These are phyloP conservation scores for Tachysurus fulvidraco DNA, from an alignment of 2,113 vertebrate species.

Conservation along the genomic window DNA sequence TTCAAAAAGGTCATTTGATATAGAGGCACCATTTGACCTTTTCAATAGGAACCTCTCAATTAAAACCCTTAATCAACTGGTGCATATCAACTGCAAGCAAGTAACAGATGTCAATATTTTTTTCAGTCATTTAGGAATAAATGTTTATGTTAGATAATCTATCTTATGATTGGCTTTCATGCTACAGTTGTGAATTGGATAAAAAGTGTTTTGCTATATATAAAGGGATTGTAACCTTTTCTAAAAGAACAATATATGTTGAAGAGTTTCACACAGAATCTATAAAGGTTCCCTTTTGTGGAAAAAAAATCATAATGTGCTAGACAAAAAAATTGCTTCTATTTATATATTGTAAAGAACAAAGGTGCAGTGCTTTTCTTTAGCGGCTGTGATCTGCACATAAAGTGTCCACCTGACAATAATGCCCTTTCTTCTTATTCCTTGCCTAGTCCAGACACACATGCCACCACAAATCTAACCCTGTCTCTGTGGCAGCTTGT, in stretches of 20 bases:
- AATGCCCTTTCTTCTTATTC: constrained; percentile 15
- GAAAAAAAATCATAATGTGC: background rate
- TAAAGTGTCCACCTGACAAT: constrained; percentile 33
- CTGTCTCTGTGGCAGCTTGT: constrained; percentile 36
- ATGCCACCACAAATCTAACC: constrained; percentile 24
- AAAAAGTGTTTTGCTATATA: background rate
- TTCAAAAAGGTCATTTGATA: constrained; percentile 41
- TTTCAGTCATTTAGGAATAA: constrained; percentile 16
- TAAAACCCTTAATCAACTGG: constrained; percentile 20
- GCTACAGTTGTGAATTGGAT: background rate
- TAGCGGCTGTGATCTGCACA: constrained; percentile 23
- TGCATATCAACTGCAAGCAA: constrained; percentile 9
- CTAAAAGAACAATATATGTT: background rate
- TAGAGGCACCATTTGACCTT: constrained; percentile 22
- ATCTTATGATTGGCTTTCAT: background rate
- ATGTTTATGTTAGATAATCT: background rate
- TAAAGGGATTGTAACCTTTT: background rate
- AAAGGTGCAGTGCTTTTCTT: background rate
- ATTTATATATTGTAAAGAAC: background rate
- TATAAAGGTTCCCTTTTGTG: background rate
- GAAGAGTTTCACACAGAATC: background rate
- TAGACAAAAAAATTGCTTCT: constrained; percentile 8
- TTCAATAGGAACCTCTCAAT: constrained; percentile 11
- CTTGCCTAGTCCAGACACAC: background rate
- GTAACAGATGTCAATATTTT: constrained; percentile 15